Evolutionary conservation across 2,888 invertebrate species (phyloP), one percentile per base, ranked within the genome.

Genomic region (Campoplex nolae): DNA sequence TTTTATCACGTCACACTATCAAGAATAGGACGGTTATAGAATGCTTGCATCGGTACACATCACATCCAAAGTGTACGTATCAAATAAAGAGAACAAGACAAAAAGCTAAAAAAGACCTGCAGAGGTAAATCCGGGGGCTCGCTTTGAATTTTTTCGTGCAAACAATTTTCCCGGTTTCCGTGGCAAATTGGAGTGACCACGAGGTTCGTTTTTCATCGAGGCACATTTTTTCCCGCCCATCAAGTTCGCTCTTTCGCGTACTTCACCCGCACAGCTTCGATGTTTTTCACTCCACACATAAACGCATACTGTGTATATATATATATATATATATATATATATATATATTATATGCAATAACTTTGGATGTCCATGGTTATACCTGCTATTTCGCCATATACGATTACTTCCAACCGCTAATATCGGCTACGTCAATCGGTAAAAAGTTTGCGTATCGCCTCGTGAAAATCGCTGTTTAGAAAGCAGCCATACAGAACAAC

Each of bases 111-210:
- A 45, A 11, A 2, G 13, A 45, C 13, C 1, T 9, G 11, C 45
- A 13, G 45, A 45, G 45, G 56, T 1, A n/a, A 85, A 77, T 48
- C 76, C 23, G 76, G 56, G 51, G 45, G 67, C 45, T 74, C 85
- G 85, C 85, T 83, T 86, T 80, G 83, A 86, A 83, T 86, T 83
- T 83, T 79, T 54, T 83, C 83, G 80, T 86, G 79, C 80, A 80
- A 86, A 86, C 86, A 83, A 83, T 80, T 86, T 86, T 83, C 75
- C 83, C 79, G 86, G 80, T 79, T 86, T 79, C 54, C 79, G 3
- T 70, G 71, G 58, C 76, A 80, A 86, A 86, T 86, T 83, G 86
- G 79, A 83, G 83, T 80, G 86, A 83, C 86, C 83, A 65, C 83
- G 70, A 51, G 3, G 51, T 70, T 58, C 78, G 58, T 56, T 75